A percentile compares a stretch with the other conserved stretches of the same genome.
Evolutionary conservation across 1,140 invertebrate genomes (phyloP).

Genomic region (Pseudomyrmex pallidus): DNA sequence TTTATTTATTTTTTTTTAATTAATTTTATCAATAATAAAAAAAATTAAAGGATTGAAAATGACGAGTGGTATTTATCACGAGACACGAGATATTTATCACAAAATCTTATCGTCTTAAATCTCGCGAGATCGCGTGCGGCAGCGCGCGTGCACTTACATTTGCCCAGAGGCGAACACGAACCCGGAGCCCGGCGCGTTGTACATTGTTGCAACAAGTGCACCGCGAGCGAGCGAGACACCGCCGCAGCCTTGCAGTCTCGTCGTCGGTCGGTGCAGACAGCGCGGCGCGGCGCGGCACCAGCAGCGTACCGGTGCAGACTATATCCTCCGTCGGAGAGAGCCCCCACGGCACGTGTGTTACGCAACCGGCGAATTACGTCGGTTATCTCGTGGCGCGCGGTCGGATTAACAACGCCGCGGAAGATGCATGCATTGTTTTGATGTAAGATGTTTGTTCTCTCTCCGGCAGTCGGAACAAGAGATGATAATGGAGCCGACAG

Average conservation of each 20-base stretch:
- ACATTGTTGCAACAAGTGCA: conserved; percentile 81
- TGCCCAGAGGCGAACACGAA: conserved; percentile 11
- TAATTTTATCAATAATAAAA: too few relatives aligned
- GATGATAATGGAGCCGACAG: conserved; percentile 18
- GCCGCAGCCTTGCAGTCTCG: conserved; percentile 81
- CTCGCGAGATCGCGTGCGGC: conserved; percentile 2
- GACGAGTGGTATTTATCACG: too few relatives aligned
- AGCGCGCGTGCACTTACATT: conserved; percentile 42
- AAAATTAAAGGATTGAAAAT: too few relatives aligned
- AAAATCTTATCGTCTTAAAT: conserved; percentile 1
- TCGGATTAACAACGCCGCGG: conserved; percentile 13
- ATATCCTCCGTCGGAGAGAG: conserved; percentile 18
- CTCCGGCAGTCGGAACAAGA: conserved; percentile 5
- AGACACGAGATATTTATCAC: too few relatives aligned
- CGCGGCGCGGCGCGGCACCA: conserved; percentile 72
- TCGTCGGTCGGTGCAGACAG: conserved; percentile 77
- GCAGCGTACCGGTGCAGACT: conserved; percentile 31
- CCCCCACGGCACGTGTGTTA: conserved; percentile 60
- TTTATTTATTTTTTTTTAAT: too few relatives aligned
- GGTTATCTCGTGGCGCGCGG: conserved; percentile 13
- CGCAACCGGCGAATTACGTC: conserved; percentile 65
- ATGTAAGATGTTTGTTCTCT: conserved; percentile 2
- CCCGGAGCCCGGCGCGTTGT: conserved; percentile 38
- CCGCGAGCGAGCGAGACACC: conserved; percentile 32
- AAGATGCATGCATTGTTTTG: conserved; percentile 41